Percentiles rank a stretch among this genome's conserved stretches.
These are phyloP conservation scores for Arremon aurantiirostris DNA, from an alignment of 2,797 vertebrate genomes.

Conservation along the genomic window DNA sequence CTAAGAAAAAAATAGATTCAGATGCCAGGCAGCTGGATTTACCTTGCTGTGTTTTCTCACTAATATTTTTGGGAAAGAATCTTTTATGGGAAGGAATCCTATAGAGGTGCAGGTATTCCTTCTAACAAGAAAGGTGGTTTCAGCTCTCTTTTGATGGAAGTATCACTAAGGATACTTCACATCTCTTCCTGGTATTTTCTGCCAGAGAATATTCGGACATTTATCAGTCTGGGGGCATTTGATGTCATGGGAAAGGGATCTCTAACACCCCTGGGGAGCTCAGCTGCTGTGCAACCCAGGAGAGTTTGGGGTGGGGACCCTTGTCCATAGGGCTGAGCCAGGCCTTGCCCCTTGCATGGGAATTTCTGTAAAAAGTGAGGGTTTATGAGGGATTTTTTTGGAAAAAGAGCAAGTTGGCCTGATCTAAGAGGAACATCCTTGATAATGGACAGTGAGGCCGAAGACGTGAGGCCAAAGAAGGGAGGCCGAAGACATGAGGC, in stretches of 20 bases:
- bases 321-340: neutral
- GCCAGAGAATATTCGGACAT: neutral
- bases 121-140: neutral
- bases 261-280: fast-evolving
- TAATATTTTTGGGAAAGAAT: neutral
- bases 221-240: fast-evolving
- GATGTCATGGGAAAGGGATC: fast-evolving
- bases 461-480: no score
- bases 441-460: no score
- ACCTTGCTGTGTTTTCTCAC: neutral
- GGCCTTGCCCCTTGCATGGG: neutral
- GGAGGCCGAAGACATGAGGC: no score
- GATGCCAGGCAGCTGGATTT: neutral
- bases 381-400: neutral
- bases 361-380: neutral
- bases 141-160: neutral
- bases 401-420: neutral
- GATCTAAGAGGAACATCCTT: neutral
- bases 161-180: neutral
- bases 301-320: neutral
- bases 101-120: fast-evolving
- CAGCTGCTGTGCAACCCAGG: neutral
- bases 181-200: neutral
- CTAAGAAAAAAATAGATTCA: neutral
- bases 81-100: neutral